phyloP scores from a whole-genome alignment of 2,113 vertebrate species.

The Chionodraco myersi region DNA sequence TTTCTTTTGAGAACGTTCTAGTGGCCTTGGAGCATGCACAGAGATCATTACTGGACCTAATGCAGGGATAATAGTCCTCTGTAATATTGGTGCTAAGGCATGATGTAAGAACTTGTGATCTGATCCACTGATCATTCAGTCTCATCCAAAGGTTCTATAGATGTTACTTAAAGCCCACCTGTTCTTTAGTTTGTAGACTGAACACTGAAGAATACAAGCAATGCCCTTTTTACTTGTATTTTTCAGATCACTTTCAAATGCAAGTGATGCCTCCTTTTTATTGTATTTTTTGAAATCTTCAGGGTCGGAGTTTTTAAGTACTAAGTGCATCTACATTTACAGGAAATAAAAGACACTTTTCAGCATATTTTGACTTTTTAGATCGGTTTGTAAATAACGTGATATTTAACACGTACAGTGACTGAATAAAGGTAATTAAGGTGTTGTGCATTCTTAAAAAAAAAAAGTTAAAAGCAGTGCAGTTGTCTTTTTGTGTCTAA shows the following conservation, averaged over 20 bases:
- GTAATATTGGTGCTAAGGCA: slow-evolving; percentile 80
- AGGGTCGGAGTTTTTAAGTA: slow-evolving; percentile 77
- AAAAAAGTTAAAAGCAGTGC: slow-evolving; percentile 73
- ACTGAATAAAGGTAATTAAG: slow-evolving; percentile 74
- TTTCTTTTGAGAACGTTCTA: slow-evolving; percentile 76
- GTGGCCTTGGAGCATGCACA: slow-evolving; percentile 82
- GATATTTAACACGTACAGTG: slow-evolving; percentile 77
- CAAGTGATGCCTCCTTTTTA: slow-evolving; percentile 56
- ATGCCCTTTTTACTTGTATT: slow-evolving; percentile 40
- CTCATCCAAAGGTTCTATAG: slow-evolving; percentile 74
- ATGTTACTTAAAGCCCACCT: slow-evolving; percentile 62
- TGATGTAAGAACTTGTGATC: slow-evolving; percentile 68
- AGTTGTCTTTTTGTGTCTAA: slow-evolving; percentile 74
- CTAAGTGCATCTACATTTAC: slow-evolving; percentile 73
- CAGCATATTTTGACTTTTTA: slow-evolving; percentile 72
- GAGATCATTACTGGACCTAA: slow-evolving; percentile 76
- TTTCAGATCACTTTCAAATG: slow-evolving; percentile 47
- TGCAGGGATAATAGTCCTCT: slow-evolving; percentile 65
- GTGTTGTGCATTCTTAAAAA: slow-evolving; percentile 75
- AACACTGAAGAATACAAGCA: slow-evolving; percentile 45
- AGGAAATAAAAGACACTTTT: slow-evolving; percentile 69
- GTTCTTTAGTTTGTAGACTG: slow-evolving; percentile 42
- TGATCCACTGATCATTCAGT: slow-evolving; percentile 56
- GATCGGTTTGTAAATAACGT: slow-evolving; percentile 80
- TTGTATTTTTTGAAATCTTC: slow-evolving; percentile 69